Conservation (phyloP, 1,140 invertebrate species). For the Aleiodes sp. region DNA sequence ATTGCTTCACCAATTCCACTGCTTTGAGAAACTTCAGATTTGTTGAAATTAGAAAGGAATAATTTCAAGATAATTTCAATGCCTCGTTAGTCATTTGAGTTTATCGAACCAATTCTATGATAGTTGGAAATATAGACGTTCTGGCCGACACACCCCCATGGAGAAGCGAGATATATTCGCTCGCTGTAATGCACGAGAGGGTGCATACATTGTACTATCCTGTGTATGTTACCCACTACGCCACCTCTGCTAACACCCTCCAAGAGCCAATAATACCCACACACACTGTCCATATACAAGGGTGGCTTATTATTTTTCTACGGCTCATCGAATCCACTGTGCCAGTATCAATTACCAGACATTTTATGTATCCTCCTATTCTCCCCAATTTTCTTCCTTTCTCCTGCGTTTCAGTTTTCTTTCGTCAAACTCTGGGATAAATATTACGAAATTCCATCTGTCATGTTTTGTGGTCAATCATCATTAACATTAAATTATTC, state of each 20-base stretch:
- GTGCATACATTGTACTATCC: slow-evolving; percentile 30
- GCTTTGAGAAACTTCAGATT: too few species aligned
- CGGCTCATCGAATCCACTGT: slow-evolving; percentile 55
- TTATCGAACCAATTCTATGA: slow-evolving; percentile 5
- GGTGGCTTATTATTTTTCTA: slow-evolving; percentile 58
- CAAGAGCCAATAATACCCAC: slow-evolving; percentile 51
- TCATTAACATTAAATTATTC: background rate
- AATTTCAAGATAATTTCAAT: background rate
- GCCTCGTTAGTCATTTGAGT: slow-evolving; percentile 3
- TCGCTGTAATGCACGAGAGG: slow-evolving; percentile 15
- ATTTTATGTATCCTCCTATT: slow-evolving; percentile 37
- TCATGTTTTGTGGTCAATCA: slow-evolving; percentile 38
- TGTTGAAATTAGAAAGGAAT: too few species aligned
- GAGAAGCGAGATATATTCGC: background rate
- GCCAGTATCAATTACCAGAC: slow-evolving; percentile 59
- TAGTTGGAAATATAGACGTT: slow-evolving; percentile 21
- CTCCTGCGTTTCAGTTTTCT: slow-evolving; percentile 37
- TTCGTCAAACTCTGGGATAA: slow-evolving; percentile 51
- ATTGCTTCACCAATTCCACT: too few species aligned
- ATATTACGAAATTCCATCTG: slow-evolving; percentile 61
- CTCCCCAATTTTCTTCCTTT: background rate
- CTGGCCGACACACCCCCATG: slow-evolving; percentile 4
- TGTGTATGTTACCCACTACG: slow-evolving; percentile 11
- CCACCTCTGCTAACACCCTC: slow-evolving; percentile 41
- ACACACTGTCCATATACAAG: slow-evolving; percentile 38